Conservation (phyloP, 2,888 invertebrate species). For the Amiota minor region DNA sequence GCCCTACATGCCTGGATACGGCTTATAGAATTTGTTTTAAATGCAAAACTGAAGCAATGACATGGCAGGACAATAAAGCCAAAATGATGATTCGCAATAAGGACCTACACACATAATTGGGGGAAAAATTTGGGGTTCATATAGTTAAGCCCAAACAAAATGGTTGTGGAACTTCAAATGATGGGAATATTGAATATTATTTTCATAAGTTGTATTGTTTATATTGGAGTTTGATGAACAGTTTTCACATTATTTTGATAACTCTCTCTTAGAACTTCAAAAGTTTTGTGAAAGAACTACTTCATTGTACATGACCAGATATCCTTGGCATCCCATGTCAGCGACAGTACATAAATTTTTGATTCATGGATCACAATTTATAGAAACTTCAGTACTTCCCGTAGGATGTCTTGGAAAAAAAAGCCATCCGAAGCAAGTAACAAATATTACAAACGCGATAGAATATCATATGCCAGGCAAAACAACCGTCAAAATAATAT, state of each 20-base stretch:
- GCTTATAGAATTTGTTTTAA: neutral
- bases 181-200: neutral
- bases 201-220: neutral
- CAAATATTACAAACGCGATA: too few species aligned
- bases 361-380: too few species aligned
- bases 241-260: neutral
- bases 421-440: too few species aligned
- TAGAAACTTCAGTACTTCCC: too few species aligned
- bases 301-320: too few species aligned
- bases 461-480: too few species aligned
- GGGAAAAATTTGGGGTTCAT: neutral
- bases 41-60: neutral
- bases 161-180: neutral
- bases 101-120: neutral
- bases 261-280: neutral
- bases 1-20: too few species aligned
- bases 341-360: too few species aligned
- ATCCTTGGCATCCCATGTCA: too few species aligned
- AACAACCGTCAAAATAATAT: too few species aligned
- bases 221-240: neutral
- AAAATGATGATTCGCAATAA: neutral
- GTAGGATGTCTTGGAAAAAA: too few species aligned
- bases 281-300: too few species aligned
- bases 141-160: conserved; percentile 1
- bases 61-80: neutral